Evolutionary conservation across 2,888 invertebrate species (phyloP).

Genomic region (Exocentrus adspersus): DNA sequence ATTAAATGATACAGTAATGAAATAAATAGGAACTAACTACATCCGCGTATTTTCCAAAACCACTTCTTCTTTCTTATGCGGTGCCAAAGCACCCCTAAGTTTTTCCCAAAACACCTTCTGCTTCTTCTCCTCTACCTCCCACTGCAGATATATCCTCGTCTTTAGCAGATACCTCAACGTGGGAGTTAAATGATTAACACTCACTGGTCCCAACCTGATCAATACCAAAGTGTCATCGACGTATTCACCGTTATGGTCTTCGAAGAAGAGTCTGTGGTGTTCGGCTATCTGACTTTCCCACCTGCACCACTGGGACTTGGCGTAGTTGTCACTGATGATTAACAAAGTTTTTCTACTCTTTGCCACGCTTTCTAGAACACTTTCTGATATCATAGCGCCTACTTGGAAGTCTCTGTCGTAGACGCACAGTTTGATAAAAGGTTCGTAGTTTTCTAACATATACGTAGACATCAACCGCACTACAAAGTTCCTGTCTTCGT

Average conservation of each 20-base stretch:
- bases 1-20: neutral
- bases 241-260: slow-evolving; percentile 65
- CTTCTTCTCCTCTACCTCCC: slow-evolving; percentile 66
- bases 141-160: slow-evolving; percentile 72
- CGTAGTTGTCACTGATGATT: slow-evolving; percentile 74
- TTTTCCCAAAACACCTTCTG: slow-evolving; percentile 60
- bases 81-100: slow-evolving; percentile 52
- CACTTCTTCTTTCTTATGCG: slow-evolving; percentile 31
- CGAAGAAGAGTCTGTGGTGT: slow-evolving; percentile 71
- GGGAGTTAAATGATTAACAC: slow-evolving; percentile 67
- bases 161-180: slow-evolving; percentile 71
- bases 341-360: slow-evolving; percentile 73
- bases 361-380: slow-evolving; percentile 72
- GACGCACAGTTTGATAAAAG: slow-evolving; percentile 72
- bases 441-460: slow-evolving; percentile 70
- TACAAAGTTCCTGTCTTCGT: slow-evolving; percentile 72
- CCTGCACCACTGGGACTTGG: slow-evolving; percentile 77
- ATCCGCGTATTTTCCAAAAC: slow-evolving; percentile 35
- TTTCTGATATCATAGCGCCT: slow-evolving; percentile 73
- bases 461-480: slow-evolving; percentile 68
- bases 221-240: slow-evolving; percentile 70
- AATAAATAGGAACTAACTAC: slow-evolving; percentile 11
- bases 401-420: slow-evolving; percentile 76
- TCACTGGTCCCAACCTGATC: slow-evolving; percentile 71
- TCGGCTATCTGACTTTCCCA: slow-evolving; percentile 78